Conservation (phyloP, 2,113 vertebrate species). For the Suricata suricatta region DNA sequence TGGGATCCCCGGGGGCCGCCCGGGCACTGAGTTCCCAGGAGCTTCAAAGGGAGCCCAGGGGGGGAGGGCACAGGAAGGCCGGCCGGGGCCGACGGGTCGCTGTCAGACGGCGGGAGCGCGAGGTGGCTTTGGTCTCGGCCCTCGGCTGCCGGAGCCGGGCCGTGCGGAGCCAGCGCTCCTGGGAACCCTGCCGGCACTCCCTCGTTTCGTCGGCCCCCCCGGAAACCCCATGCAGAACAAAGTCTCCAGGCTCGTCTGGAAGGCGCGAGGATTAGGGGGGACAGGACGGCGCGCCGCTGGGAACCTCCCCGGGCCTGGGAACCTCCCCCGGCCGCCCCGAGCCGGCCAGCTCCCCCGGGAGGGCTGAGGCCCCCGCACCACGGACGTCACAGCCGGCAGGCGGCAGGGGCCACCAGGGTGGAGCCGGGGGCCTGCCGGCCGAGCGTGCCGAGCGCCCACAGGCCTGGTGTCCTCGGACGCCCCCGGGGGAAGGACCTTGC, state of each 20-base stretch:
- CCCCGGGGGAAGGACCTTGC: rapidly evolving
- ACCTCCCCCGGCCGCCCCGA: neutral
- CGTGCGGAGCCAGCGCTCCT: neutral
- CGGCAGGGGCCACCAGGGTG: neutral
- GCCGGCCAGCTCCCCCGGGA: rapidly evolving
- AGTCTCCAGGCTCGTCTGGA: neutral
- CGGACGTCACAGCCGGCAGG: rapidly evolving
- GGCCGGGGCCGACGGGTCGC: neutral
- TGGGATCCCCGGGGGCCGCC: slow-evolving; percentile 38
- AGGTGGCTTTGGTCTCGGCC: slow-evolving; percentile 52
- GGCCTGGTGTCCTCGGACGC: neutral
- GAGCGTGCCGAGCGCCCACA: neutral
- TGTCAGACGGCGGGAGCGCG: slow-evolving; percentile 20
- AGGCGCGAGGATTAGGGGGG: slow-evolving; percentile 44
- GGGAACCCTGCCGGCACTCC: slow-evolving; percentile 47
- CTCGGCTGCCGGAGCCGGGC: neutral
- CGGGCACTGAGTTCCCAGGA: slow-evolving; percentile 70
- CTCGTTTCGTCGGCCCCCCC: neutral
- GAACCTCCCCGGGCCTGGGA: slow-evolving; percentile 20
- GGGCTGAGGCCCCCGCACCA: rapidly evolving
- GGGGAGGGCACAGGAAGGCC: neutral
- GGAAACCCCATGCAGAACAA: neutral
- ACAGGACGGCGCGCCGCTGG: neutral
- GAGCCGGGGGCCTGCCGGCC: rapidly evolving
- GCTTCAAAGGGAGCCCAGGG: slow-evolving; percentile 76